Evolutionary conservation across 2,113 vertebrate species (phyloP).

Genomic region (Kryptolebias marmoratus): DNA sequence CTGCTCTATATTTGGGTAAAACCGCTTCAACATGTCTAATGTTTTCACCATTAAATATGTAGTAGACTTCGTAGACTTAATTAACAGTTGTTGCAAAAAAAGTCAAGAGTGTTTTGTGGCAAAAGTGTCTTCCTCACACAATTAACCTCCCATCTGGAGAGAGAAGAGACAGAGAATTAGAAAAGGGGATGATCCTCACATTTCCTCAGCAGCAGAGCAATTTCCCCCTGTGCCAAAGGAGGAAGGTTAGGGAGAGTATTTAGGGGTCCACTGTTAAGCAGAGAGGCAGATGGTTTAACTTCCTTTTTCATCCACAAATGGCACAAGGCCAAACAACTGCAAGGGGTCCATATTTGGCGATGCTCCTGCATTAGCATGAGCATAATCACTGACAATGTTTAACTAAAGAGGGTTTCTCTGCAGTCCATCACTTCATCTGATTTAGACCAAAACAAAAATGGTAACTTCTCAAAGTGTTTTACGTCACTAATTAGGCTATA

Average conservation of each 20-base stretch:
- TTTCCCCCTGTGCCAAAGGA: conserved; percentile 50
- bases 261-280: conserved; percentile 56
- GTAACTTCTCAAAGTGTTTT: background rate
- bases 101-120: conserved; percentile 54
- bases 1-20: conserved; percentile 24
- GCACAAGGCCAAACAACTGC: conserved; percentile 58
- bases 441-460: background rate
- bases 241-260: conserved; percentile 46
- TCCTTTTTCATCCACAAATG: conserved; percentile 64
- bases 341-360: conserved; percentile 50
- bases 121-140: conserved; percentile 65
- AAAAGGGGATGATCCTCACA: conserved; percentile 52
- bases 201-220: conserved; percentile 52
- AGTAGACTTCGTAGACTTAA: conserved; percentile 40
- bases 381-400: conserved; percentile 20
- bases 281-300: conserved; percentile 72
- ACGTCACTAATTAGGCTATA: too few species aligned
- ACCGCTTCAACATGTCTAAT: conserved; percentile 48
- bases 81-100: conserved; percentile 49
- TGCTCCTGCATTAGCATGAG: conserved; percentile 16
- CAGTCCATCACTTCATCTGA: background rate
- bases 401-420: conserved; percentile 2
- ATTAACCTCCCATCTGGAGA: conserved; percentile 79
- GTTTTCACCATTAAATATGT: conserved; percentile 44
- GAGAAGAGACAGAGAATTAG: conserved; percentile 49